These are phyloP conservation scores for Uria lomvia DNA, from an alignment of 2,113 vertebrate genomes.

Conservation along the genomic window DNA sequence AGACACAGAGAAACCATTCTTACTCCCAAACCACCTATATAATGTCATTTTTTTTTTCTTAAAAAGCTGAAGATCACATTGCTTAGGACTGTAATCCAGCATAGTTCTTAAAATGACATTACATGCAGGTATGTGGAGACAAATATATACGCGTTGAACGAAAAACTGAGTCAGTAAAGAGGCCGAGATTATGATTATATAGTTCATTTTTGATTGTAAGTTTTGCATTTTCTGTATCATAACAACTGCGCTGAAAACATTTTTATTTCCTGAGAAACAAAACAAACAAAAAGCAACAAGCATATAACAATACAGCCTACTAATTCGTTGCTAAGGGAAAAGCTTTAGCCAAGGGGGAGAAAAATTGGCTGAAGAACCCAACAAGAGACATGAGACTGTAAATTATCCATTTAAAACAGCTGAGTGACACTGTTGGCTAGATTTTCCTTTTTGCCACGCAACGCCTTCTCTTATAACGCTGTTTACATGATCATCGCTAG, in stretches of 20 bases:
- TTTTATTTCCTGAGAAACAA: background rate
- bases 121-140: background rate
- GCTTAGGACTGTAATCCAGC: background rate
- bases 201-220: background rate
- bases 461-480: background rate
- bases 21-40: accelerated
- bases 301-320: background rate
- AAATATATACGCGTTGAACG: accelerated
- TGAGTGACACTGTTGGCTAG: background rate
- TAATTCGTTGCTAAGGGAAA: background rate
- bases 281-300: background rate
- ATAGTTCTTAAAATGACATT: background rate
- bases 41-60: background rate
- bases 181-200: background rate
- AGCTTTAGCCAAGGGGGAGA: background rate
- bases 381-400: background rate
- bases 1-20: background rate
- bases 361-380: background rate
- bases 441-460: background rate
- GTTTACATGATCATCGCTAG: background rate
- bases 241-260: background rate
- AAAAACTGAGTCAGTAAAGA: background rate
- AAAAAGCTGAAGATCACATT: background rate
- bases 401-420: background rate
- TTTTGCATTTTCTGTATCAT: background rate